phyloP scores from a whole-genome alignment of 2,888 invertebrate species.

The Archaeoteleia sp. region DNA sequence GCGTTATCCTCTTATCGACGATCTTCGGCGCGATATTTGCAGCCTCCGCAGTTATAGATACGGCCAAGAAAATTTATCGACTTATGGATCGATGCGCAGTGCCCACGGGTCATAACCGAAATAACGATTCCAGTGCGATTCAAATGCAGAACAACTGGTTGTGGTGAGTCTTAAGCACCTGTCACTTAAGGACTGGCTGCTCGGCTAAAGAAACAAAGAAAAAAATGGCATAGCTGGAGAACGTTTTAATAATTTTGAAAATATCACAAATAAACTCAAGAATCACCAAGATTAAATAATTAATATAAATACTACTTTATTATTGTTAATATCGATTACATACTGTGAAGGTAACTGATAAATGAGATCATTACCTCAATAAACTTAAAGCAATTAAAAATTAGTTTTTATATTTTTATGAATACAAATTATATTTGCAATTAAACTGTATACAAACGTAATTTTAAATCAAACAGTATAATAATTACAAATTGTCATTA shows the following conservation, averaged over 20 bases:
- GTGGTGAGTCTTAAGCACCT: constrained; percentile 67
- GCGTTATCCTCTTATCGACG: constrained; percentile 28
- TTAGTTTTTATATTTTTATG: no score
- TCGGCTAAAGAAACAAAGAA: constrained; percentile 14
- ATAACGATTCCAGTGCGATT: constrained; percentile 59
- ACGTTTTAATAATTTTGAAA: constrained; percentile 1
- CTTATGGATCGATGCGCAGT: constrained; percentile 20
- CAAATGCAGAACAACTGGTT: constrained; percentile 66
- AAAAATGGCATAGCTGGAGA: neutral
- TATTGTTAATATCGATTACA: no score
- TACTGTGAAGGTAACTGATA: no score
- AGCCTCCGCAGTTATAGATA: constrained; percentile 32
- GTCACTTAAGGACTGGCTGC: constrained; percentile 64
- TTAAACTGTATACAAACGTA: no score
- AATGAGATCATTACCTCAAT: no score
- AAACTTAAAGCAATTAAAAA: no score
- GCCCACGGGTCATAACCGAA: constrained; percentile 51
- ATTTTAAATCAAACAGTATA: no score
- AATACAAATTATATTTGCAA: no score
- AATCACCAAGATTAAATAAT: no score
- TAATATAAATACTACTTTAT: no score
- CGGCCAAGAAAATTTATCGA: constrained; percentile 37
- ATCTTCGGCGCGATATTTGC: constrained; percentile 32
- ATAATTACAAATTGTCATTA: no score
- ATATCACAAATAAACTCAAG: no score